Base-by-base conservation (phyloP, 2,113 vertebrate genomes). In the Puntigrus tetrazona region DNA sequence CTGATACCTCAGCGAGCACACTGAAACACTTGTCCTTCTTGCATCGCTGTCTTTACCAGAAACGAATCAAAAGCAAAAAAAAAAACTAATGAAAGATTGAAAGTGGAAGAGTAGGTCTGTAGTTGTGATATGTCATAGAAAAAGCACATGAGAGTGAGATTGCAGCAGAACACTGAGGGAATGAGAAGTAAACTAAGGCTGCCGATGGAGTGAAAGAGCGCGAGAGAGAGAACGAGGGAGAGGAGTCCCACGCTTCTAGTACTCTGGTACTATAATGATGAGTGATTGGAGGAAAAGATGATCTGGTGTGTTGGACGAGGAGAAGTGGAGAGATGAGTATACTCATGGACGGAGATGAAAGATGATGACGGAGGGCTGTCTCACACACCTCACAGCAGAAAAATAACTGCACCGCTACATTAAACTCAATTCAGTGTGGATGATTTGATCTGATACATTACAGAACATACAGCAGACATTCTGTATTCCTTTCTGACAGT, bases 11-110 rank as follows among this genome's bases (percentile, higher is more conserved):
- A 67, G 57, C 18, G 22, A 67, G 52, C 47, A 69, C 38, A 84
- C 82, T 81, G 85, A 74, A 89, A 87, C 85, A 50, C 45, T 86
- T 77, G 85, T 89, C 88, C 70, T 55, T 41, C 45, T n/a, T 63
- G 38, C 10, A 75, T 61, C 74, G 41, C 74, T 41, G 59, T 45
- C 25, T 27, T 7, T 18, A 78, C 43, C 16, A 50, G 43, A 38
- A 57, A n/a, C n/a, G n/a, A n/a, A n/a, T n/a, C n/a, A n/a, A n/a
- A n/a, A n/a, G n/a, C n/a, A 31, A 72, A 72, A 38, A 73, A 72
- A 29, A 52, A n/a, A 36, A 2, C 29, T 20, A 31, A 14, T 27
- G 41, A 29, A 74, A 59, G 36, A 83, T 43, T 83, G 81, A 74
- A 83, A 59, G 55, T 61, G 55, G 36, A 78, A 78, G 61, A 43